Conservation (phyloP, 2,888 invertebrate species). For the Myopa testacea region DNA sequence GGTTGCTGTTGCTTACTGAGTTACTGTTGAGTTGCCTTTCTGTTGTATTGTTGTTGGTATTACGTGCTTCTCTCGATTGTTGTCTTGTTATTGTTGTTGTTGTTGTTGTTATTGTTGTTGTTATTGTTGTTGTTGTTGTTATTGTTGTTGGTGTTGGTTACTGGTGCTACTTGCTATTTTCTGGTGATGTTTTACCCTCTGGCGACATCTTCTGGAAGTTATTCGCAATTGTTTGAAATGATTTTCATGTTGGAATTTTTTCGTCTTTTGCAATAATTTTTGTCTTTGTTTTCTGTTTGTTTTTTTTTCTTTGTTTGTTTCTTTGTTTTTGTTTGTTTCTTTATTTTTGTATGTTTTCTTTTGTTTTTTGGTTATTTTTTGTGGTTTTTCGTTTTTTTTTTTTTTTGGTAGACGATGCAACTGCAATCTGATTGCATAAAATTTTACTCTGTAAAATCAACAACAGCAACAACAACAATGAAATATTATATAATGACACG, state of each 20-base stretch:
- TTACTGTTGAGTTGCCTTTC: background rate
- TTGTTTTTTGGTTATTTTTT: background rate
- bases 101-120: background rate
- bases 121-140: background rate
- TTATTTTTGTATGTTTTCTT: background rate
- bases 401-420: too few relatives aligned
- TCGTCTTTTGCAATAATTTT: background rate
- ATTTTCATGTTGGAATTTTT: constrained; percentile 32
- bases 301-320: background rate
- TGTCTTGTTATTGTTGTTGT: background rate
- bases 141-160: background rate
- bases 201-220: constrained; percentile 31
- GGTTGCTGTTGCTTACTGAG: background rate
- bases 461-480: too few relatives aligned
- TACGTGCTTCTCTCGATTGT: background rate
- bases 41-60: background rate
- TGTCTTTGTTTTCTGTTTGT: background rate
- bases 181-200: background rate
- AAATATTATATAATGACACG: too few relatives aligned
- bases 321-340: background rate
- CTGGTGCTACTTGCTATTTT: background rate
- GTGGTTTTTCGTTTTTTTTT: too few relatives aligned
- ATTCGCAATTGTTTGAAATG: constrained; percentile 30
- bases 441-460: too few relatives aligned
- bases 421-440: too few relatives aligned